Percentiles rank a stretch among this genome's conserved stretches.
These are phyloP conservation scores for Tychaedon coryphoeus DNA, from an alignment of 2,113 vertebrate genomes.

Conservation along the genomic window DNA sequence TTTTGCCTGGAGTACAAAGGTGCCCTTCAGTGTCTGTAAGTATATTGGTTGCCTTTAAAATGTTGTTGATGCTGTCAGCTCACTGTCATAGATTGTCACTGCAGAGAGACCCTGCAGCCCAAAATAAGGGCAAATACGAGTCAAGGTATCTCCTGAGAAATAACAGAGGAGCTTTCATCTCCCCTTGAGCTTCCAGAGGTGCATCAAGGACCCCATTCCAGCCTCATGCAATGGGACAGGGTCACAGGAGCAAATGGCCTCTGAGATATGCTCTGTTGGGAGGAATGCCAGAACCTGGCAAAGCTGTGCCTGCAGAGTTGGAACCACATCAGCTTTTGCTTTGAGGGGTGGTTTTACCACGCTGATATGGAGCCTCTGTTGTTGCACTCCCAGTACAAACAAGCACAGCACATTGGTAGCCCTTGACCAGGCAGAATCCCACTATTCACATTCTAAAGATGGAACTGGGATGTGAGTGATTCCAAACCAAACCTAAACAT, in stretches of 20 bases:
- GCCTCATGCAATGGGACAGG: background rate
- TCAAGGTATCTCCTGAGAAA: background rate
- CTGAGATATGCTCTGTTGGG: background rate
- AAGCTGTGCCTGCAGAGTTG: background rate
- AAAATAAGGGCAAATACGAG: background rate
- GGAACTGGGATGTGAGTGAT: background rate
- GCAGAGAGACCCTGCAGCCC: background rate
- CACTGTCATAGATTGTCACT: background rate
- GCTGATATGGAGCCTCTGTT: background rate
- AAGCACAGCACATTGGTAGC: background rate
- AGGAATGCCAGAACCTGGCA: background rate
- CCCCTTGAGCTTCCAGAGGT: background rate
- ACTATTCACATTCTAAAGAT: background rate
- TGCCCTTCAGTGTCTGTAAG: constrained; percentile 17
- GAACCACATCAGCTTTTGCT: background rate
- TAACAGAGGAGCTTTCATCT: background rate
- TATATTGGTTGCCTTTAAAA: background rate
- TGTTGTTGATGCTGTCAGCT: background rate
- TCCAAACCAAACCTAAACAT: background rate
- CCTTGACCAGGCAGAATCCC: background rate
- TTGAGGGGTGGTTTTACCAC: background rate
- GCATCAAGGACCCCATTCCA: background rate
- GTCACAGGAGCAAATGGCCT: background rate
- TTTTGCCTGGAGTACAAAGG: background rate
- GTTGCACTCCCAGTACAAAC: background rate